Evolutionary conservation across 1,140 invertebrate species (phyloP).

Genomic region (Onthophagus taurus): DNA sequence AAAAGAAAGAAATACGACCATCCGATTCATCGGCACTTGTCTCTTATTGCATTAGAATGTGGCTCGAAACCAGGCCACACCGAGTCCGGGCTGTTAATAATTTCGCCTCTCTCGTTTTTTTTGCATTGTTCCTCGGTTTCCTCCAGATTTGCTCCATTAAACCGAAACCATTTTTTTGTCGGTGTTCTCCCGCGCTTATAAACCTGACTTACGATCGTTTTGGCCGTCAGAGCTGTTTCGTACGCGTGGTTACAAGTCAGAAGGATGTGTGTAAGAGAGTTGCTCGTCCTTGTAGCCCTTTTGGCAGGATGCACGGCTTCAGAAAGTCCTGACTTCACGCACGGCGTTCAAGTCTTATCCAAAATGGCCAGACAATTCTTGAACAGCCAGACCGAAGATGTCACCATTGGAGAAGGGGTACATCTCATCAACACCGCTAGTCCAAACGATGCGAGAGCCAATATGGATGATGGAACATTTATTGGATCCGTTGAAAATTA

Average conservation of each 20-base stretch:
- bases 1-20: slow-evolving; percentile 3
- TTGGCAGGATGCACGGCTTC: slow-evolving; percentile 11
- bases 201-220: slow-evolving; percentile 1
- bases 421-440: slow-evolving; percentile 44
- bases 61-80: too few species aligned
- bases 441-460: slow-evolving; percentile 37
- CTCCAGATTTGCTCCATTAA: slow-evolving; percentile 23
- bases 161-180: slow-evolving; percentile 17
- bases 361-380: slow-evolving; percentile 33
- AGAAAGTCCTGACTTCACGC: slow-evolving; percentile 24
- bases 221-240: slow-evolving; percentile 17
- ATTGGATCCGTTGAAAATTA: slow-evolving; percentile 52
- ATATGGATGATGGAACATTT: slow-evolving; percentile 41
- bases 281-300: slow-evolving; percentile 20
- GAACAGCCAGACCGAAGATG: slow-evolving; percentile 32
- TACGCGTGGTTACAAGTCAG: slow-evolving; percentile 1
- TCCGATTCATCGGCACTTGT: slow-evolving; percentile 13
- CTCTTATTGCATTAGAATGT: slow-evolving; percentile 3
- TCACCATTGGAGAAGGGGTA: slow-evolving; percentile 52
- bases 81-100: too few species aligned
- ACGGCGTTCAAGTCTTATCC: slow-evolving; percentile 30
- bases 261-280: slow-evolving; percentile 6
- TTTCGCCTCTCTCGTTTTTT: background rate
- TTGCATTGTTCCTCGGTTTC: background rate
- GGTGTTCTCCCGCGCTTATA: slow-evolving; percentile 4